Percentiles rank a stretch among this genome's conserved stretches.
Conservation (phyloP, 2,113 vertebrate genomes). For the Pelodiscus sinensis region DNA sequence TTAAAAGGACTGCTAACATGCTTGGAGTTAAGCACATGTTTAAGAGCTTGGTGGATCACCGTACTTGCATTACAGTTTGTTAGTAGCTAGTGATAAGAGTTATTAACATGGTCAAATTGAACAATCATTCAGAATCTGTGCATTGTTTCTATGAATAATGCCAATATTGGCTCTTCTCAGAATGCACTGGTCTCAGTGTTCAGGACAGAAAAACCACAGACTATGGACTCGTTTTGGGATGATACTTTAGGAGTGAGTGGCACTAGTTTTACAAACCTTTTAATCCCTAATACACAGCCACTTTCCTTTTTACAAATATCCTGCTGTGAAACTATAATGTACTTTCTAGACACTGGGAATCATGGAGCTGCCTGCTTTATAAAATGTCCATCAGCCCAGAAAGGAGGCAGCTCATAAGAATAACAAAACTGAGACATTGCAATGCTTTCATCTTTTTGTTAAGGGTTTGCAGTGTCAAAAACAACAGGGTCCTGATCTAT, state of each 20-base stretch:
- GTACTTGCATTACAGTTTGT: constrained; percentile 28
- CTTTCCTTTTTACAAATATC: constrained; percentile 74
- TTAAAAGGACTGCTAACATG: constrained; percentile 29
- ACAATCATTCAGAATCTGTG: constrained; percentile 26
- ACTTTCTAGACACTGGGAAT: constrained; percentile 53
- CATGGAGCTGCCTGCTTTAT: constrained; percentile 32
- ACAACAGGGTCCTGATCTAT: neutral
- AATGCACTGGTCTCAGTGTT: constrained; percentile 11
- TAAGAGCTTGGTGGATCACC: constrained; percentile 13
- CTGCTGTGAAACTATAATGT: constrained; percentile 69
- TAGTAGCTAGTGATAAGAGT: constrained; percentile 12
- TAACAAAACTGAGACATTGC: neutral
- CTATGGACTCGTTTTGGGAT: constrained; percentile 64
- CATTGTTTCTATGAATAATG: neutral
- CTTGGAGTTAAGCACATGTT: constrained; percentile 39
- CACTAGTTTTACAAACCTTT: constrained; percentile 73
- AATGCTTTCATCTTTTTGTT: neutral
- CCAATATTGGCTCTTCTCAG: constrained; percentile 17
- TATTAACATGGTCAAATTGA: constrained; percentile 32
- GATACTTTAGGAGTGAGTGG: constrained; percentile 46
- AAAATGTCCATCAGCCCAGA: constrained; percentile 39
- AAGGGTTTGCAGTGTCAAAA: neutral
- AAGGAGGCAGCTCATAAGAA: constrained; percentile 31
- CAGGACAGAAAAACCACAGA: constrained; percentile 53
- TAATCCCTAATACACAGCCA: constrained; percentile 60